Conservation (phyloP, 2,888 invertebrate genomes). For the Synanthedon andrenaeformis region DNA sequence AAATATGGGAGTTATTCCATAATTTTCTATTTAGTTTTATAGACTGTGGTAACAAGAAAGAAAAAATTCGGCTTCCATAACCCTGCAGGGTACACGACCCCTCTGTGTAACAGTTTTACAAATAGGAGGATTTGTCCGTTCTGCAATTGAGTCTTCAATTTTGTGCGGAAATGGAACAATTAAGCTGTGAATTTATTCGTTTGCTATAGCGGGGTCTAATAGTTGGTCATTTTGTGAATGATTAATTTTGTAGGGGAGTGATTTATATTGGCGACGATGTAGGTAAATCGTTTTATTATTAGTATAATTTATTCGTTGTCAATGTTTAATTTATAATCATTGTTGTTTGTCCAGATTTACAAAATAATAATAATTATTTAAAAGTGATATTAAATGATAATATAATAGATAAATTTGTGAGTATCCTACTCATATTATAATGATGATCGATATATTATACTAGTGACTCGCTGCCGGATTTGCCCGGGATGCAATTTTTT, state of each 20-base stretch:
- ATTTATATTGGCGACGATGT: slow-evolving; percentile 35
- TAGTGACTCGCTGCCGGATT: too few relatives aligned
- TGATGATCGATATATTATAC: too few relatives aligned
- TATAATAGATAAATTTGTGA: too few relatives aligned
- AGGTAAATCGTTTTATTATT: slow-evolving; percentile 50
- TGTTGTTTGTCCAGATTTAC: background rate
- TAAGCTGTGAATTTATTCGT: slow-evolving; percentile 48
- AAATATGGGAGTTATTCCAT: slow-evolving; percentile 9
- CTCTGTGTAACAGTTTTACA: background rate
- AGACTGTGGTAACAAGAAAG: background rate
- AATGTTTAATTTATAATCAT: background rate
- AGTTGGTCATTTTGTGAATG: slow-evolving; percentile 36
- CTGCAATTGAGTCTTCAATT: slow-evolving; percentile 49
- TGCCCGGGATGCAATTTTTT: too few relatives aligned
- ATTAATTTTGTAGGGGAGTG: slow-evolving; percentile 25
- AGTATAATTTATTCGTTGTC: slow-evolving; percentile 11
- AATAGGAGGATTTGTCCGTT: slow-evolving; percentile 19
- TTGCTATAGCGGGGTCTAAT: slow-evolving; percentile 43
- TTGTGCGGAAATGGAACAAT: slow-evolving; percentile 59
- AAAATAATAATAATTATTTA: background rate
- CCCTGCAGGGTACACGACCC: background rate
- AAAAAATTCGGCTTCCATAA: background rate
- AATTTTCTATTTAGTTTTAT: slow-evolving; percentile 30
- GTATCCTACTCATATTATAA: too few relatives aligned
- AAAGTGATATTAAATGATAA: too few relatives aligned